A percentile compares a stretch with the other conserved stretches of the same genome.
These are phyloP conservation scores for Tichodroma muraria DNA, from an alignment of 2,113 vertebrate species.

Conservation along the genomic window DNA sequence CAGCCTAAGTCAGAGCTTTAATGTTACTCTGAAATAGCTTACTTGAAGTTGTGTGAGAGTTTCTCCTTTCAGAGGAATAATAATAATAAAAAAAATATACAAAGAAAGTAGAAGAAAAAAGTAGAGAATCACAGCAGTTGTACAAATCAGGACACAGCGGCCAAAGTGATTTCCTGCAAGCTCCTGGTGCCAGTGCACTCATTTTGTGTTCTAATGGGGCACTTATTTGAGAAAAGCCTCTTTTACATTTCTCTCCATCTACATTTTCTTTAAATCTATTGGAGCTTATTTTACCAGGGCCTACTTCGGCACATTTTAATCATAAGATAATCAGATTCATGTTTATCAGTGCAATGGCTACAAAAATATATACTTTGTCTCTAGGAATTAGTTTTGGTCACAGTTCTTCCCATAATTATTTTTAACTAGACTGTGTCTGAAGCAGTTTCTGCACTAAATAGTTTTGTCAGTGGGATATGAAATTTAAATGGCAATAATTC, in stretches of 20 bases:
- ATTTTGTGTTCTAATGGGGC: neutral
- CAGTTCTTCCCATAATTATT: neutral
- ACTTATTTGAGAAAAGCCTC: neutral
- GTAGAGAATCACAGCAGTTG: neutral
- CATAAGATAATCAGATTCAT: neutral
- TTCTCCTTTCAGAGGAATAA: neutral
- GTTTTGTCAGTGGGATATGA: neutral
- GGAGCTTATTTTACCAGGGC: neutral
- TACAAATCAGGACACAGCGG: neutral
- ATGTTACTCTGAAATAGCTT: conserved; percentile 26
- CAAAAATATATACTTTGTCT: neutral
- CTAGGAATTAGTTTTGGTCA: neutral
- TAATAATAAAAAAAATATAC: neutral
- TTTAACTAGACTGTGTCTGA: neutral
- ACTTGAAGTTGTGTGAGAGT: neutral
- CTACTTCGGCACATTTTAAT: neutral
- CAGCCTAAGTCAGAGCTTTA: conserved; percentile 20
- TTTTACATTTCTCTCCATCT: neutral
- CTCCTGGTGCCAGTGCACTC: neutral
- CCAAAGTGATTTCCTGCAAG: neutral
- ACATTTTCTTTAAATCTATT: neutral
- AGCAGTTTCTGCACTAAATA: neutral
- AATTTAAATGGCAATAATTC: neutral
- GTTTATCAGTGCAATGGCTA: neutral
- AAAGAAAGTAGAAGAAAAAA: neutral